Base-by-base conservation (phyloP, 1,140 invertebrate genomes). In the Cherax destructor region DNA sequence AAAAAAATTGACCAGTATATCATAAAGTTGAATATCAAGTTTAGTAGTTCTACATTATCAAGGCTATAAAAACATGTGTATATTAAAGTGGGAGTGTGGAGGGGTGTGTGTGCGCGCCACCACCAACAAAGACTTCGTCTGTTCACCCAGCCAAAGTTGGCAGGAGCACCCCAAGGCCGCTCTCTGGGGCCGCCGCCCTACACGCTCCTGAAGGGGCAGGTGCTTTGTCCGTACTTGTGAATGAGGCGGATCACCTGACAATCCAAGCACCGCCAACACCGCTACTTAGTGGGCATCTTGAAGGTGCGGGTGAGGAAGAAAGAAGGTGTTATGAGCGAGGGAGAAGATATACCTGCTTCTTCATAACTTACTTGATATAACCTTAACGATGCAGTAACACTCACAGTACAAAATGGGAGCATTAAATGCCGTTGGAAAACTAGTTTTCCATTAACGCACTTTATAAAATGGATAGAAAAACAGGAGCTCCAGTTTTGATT, bases 161-260 rank as follows among this genome's bases (percentile, higher is more conserved):
- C 69, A 74, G 69, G 69, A 74, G 69, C 30, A 74, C 69, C 69
- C 69, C 69, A 74, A 74, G 69, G 69, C 21, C 50, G n/a, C 18
- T 4, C n/a, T 81, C 79, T 52, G 52, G 79, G 79, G 79, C 16
- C 52, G 69, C 69, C n/a, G 11, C 69, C 69, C 69, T 74, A 24
- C 69, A 30, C 69, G 30, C 69, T 74, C 24, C 69, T 74, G n/a
- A 74, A 74, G 69, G 69, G 24, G n/a, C 69, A 74, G 79, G 30
- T 81, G 79, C 79, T 81, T 81, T 59, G 79, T 81, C 50, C 24
- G 56, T 47, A 81, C 79, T 81, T 81, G 79, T 52, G 52, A 18
- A 41, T 30, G 56, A 59, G 21, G 49, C 47, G 10, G 56, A 81
- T 81, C 56, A 81, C 79, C 79, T 81, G 79, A 52, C 50, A 18